Conservation (phyloP, 2,797 vertebrate genomes). For the Karalla daura region DNA sequence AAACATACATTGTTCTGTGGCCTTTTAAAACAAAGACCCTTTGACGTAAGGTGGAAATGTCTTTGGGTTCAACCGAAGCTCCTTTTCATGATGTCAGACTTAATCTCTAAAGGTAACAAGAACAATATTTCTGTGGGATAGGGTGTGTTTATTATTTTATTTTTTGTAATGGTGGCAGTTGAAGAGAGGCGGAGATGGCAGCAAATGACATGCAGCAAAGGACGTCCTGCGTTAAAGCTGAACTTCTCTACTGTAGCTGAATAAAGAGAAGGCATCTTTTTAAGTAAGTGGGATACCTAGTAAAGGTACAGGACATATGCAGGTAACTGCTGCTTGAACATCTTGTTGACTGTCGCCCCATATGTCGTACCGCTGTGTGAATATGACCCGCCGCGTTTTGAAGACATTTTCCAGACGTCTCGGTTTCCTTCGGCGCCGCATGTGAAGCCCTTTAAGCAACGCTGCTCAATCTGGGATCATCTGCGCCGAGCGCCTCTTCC, state of each 20-base stretch:
- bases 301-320: background rate
- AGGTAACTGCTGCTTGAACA: background rate
- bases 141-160: no score
- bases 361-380: background rate
- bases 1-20: constrained; percentile 12
- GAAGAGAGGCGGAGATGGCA: no score
- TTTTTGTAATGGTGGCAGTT: no score
- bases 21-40: background rate
- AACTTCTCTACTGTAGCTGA: no score
- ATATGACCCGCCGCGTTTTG: background rate
- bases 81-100: background rate
- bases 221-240: no score
- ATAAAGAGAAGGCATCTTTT: no score
- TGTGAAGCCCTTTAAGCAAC: background rate
- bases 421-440: background rate
- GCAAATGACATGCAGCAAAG: no score
- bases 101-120: background rate
- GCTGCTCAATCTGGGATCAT: background rate
- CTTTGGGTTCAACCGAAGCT: background rate
- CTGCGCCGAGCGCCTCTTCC: background rate
- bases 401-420: background rate
- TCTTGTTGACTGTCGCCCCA: background rate
- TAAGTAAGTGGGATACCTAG: no score
- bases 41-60: background rate
- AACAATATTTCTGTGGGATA: background rate